Percentiles rank a stretch among this genome's conserved stretches.
These are phyloP conservation scores for Helicoverpa assulta DNA, from an alignment of 2,888 invertebrate genomes.

Conservation along the genomic window DNA sequence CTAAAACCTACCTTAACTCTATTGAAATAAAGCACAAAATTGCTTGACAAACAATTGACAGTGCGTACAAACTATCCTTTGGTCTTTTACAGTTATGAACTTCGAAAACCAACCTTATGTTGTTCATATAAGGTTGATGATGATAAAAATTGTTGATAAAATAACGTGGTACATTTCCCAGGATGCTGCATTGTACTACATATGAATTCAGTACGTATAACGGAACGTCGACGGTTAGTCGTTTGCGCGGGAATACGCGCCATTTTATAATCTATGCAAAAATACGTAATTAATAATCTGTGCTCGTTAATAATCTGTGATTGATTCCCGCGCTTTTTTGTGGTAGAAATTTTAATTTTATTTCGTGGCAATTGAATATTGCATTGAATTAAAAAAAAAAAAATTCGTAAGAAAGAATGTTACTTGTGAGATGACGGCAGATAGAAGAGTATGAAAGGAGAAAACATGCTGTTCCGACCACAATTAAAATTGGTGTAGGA, in stretches of 20 bases:
- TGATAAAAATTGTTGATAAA: not conserved
- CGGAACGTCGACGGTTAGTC: conserved; percentile 45
- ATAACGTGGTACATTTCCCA: conserved; percentile 36
- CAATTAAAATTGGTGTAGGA: no score
- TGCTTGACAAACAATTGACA: conserved; percentile 5
- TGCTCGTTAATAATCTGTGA: conserved; percentile 27
- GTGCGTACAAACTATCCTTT: conserved; percentile 28
- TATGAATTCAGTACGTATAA: conserved; percentile 62
- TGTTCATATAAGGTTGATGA: not conserved
- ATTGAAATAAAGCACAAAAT: conserved; percentile 16
- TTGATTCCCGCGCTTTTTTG: conserved; percentile 23
- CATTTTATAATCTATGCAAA: conserved; percentile 32
- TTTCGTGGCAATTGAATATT: conserved; percentile 16
- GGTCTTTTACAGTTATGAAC: conserved; percentile 9
- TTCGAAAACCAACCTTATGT: conserved; percentile 14
- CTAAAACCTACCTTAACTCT: conserved; percentile 13
- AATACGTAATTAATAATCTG: conserved; percentile 13
- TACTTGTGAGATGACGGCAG: no score
- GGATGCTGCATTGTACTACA: conserved; percentile 66
- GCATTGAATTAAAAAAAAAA: no score
- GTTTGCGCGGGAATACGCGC: conserved; percentile 35
- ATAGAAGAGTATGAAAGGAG: no score
- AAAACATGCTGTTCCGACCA: no score
- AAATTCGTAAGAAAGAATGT: no score
- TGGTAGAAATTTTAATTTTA: conserved; percentile 11